A percentile compares a stretch with the other conserved stretches of the same genome.
phyloP scores from a whole-genome alignment of 2,888 invertebrate species.

The Nomada lathburiana region DNA sequence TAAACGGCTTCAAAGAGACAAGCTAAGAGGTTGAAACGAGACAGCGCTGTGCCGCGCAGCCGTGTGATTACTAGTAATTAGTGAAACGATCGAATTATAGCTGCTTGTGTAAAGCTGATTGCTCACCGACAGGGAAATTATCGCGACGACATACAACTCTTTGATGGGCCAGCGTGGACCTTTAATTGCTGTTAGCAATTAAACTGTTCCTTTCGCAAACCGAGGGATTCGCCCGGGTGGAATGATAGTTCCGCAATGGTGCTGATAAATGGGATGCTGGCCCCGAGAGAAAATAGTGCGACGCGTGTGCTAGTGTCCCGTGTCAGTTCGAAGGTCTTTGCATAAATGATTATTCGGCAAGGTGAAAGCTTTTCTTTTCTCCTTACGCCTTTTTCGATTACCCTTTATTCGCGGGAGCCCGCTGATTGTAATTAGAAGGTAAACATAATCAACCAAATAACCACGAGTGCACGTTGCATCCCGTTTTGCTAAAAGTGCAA shows the following conservation, averaged over 20 bases:
- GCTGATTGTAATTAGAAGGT: slow-evolving; percentile 35
- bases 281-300: not conserved
- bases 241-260: slow-evolving; percentile 37
- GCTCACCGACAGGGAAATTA: slow-evolving; percentile 62
- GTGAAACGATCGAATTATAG: slow-evolving; percentile 70
- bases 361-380: not conserved
- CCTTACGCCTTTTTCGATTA: not conserved
- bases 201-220: slow-evolving; percentile 66
- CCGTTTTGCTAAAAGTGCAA: slow-evolving; percentile 7
- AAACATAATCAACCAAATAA: not conserved
- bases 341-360: slow-evolving; percentile 12
- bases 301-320: not conserved
- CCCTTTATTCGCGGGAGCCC: not conserved
- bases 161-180: slow-evolving; percentile 46
- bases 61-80: slow-evolving; percentile 69
- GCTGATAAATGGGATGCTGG: slow-evolving; percentile 26
- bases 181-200: slow-evolving; percentile 75
- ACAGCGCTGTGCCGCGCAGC: slow-evolving; percentile 17
- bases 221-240: slow-evolving; percentile 3
- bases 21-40: slow-evolving; percentile 35
- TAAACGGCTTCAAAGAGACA: slow-evolving; percentile 1
- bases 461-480: no score
- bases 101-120: slow-evolving; percentile 62
- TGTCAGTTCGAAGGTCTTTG: slow-evolving; percentile 20
- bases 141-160: slow-evolving; percentile 25